Conservation (phyloP, 2,113 vertebrate species). For the Marmota monax region DNA sequence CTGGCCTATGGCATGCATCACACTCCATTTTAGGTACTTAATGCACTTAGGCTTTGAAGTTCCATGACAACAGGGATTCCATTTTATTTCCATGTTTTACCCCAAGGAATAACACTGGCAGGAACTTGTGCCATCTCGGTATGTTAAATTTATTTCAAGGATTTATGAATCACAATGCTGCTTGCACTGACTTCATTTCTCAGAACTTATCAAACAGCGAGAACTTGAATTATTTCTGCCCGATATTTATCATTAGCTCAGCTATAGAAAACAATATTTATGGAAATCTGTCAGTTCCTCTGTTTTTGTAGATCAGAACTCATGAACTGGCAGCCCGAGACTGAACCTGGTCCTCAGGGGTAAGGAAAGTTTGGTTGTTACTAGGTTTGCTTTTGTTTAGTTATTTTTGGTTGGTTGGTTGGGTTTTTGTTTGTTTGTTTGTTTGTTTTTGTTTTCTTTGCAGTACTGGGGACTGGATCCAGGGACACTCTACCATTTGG, state of each 20-base stretch:
- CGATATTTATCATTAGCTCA: background rate
- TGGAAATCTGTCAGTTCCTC: background rate
- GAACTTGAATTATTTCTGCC: background rate
- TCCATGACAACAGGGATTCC: background rate
- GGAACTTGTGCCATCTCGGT: background rate
- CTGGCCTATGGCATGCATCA: background rate
- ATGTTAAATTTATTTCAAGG: background rate
- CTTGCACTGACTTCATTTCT: background rate
- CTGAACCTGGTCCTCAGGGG: background rate
- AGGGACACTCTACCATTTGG: too few relatives aligned
- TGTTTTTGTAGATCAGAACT: slow-evolving; percentile 22
- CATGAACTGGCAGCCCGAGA: background rate
- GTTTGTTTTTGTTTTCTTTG: too few relatives aligned
- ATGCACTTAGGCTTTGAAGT: background rate
- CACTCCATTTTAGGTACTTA: background rate
- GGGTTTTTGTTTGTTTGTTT: background rate
- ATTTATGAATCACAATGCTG: background rate
- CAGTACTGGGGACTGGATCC: too few relatives aligned
- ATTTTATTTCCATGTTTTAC: background rate
- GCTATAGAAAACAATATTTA: background rate
- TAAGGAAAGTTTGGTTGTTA: background rate
- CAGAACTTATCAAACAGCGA: slow-evolving; percentile 21
- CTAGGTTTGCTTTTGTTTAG: too few relatives aligned
- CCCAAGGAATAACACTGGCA: background rate
- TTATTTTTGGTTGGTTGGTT: background rate